Evolutionary conservation across 1,140 invertebrate species (phyloP).

Genomic region (Saccostrea cuccullata): DNA sequence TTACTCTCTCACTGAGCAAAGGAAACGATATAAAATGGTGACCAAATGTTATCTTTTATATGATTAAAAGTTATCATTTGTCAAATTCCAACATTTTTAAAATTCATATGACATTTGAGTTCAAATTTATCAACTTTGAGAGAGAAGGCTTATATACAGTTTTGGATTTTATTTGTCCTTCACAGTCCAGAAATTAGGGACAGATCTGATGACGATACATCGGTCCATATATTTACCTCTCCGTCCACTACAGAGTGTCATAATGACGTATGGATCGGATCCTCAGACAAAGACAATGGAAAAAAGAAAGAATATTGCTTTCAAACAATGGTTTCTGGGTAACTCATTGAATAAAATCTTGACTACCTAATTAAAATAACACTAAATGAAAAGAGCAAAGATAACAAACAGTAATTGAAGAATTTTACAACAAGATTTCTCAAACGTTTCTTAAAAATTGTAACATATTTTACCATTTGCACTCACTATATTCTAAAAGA

Average conservation of each 20-base stretch:
- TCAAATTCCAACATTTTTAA: background rate
- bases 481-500: too few relatives aligned
- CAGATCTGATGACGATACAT: background rate
- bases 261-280: background rate
- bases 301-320: background rate
- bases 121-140: too few relatives aligned
- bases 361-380: too few relatives aligned
- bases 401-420: too few relatives aligned
- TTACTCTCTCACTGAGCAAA: background rate
- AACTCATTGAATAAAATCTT: background rate
- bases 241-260: background rate
- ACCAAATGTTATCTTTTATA: background rate
- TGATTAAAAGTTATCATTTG: background rate
- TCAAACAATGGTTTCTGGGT: background rate
- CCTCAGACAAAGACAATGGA: background rate
- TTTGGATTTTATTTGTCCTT: background rate
- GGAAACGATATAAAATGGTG: background rate
- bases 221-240: background rate
- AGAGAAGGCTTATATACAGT: too few relatives aligned
- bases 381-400: too few relatives aligned
- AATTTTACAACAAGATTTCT: too few relatives aligned
- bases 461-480: too few relatives aligned
- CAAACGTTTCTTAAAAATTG: too few relatives aligned
- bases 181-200: background rate
- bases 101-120: too few relatives aligned